Evolutionary conservation across 53 echinoderm and acorn worm species (phyloP).

Genomic region (Temnopleurus reevesii): DNA sequence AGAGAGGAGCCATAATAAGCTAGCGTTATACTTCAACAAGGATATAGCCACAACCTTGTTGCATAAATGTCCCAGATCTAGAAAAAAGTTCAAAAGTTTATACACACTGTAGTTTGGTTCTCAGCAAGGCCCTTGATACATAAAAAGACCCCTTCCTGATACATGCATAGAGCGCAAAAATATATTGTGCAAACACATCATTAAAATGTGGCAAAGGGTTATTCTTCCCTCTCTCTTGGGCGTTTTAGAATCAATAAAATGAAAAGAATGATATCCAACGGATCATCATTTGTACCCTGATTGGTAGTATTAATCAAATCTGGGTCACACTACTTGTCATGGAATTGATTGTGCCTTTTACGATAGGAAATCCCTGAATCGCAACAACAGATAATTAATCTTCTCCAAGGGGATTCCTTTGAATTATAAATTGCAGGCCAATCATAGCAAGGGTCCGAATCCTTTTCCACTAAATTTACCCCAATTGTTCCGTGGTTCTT

Average conservation of each 20-base stretch:
- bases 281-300: background rate
- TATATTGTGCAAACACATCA: background rate
- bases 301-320: background rate
- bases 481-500: background rate
- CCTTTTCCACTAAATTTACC: conserved; percentile 15
- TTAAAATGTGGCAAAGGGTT: background rate
- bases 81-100: no score
- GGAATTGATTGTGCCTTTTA: background rate
- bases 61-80: no score
- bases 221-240: background rate
- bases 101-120: no score
- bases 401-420: background rate
- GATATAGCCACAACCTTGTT: no score
- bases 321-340: background rate
- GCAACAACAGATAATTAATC: background rate
- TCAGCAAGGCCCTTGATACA: no score
- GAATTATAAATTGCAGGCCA: conserved; percentile 2
- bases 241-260: background rate
- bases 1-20: no score
- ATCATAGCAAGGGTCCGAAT: background rate
- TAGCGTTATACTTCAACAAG: no score
- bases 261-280: background rate
- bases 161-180: background rate
- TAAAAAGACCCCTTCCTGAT: no score
- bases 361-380: conserved; percentile 12